Evolutionary conservation across 2,113 vertebrate genomes (phyloP), one percentile per base, ranked within the genome.

Genomic region (Okapia johnstoni): DNA sequence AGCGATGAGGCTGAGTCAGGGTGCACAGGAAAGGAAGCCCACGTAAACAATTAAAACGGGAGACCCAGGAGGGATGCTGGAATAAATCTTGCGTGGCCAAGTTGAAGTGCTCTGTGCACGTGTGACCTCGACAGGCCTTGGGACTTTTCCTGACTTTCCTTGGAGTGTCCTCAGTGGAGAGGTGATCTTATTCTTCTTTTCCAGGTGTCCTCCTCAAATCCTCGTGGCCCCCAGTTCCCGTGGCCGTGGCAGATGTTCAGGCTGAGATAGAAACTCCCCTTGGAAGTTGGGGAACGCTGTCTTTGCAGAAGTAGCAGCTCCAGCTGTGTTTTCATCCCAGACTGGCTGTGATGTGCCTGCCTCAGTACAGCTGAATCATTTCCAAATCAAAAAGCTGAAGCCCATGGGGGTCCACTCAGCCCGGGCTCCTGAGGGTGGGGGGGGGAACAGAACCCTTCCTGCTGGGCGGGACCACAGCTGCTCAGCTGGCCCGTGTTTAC

Each of bases 51-150:
- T 46, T 30, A 36, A 21, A 36, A 23, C 0, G 2, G 43, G 3
- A 86, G 76, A 19, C 60, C n/a, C 6, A 3, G 33, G 30, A 2
- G 19, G 13, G 12, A 2, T 4, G 6, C 13, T 0, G 3, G 11
- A 8, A 11, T 1, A n/a, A 5, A 16, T 52, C 26, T 12, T 0
- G 14, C 0, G 13, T 2, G 7, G 57, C 14, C 8, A 7, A 36
- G 58, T 52, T 33, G 11, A 50, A 40, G n/a, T 21, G 4, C 23
- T 33, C 5, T 1, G 21, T 9, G 40, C 11, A 19, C 0, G 1
- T 12, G 15, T 25, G 13, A 55, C 40, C 23, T 50, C 13, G 5
- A 7, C 5, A n/a, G 76, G 15, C 76, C 28, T 17, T 36, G 26
- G 5, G 1, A 2, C 36, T 43, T 80, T 30, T 9, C 13, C 63